Evolutionary conservation across 2,113 vertebrate genomes (phyloP).

Genomic region (Struthio camelus): DNA sequence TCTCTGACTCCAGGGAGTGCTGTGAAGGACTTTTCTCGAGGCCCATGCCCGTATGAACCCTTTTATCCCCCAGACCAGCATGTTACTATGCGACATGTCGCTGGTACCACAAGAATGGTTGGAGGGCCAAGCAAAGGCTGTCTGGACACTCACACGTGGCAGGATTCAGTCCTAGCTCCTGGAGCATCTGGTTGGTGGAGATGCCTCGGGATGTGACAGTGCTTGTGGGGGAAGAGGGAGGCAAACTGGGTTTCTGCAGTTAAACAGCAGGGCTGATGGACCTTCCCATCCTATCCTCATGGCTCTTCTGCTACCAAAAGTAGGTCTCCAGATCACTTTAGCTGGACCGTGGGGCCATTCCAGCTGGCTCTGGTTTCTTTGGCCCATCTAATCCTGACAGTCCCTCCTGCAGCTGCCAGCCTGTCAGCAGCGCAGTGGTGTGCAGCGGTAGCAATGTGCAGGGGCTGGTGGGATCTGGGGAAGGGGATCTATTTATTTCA

Average conservation of each 20-base stretch:
- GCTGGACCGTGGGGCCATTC: neutral
- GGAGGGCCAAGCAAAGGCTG: neutral
- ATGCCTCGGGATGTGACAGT: no score
- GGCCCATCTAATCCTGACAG: neutral
- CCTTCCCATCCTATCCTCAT: neutral
- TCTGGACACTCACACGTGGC: neutral
- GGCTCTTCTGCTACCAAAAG: neutral
- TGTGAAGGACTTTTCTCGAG: fast-evolving
- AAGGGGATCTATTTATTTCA: fast-evolving
- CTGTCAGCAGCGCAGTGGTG: no score
- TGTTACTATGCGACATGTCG: neutral
- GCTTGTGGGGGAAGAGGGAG: neutral
- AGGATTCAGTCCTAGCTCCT: neutral
- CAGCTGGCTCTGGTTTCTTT: neutral
- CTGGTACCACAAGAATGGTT: fast-evolving
- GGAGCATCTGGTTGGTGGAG: neutral
- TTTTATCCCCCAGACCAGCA: neutral
- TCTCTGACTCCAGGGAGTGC: neutral
- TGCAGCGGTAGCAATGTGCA: neutral
- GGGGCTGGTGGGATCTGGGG: neutral
- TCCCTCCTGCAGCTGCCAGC: neutral
- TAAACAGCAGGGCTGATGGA: neutral
- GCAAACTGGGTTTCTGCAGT: fast-evolving
- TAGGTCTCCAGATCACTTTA: neutral
- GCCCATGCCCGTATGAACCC: fast-evolving